Evolutionary conservation across 2,888 invertebrate genomes (phyloP), one percentile per base, ranked within the genome.

Genomic region (Eupithecia vulgata): DNA sequence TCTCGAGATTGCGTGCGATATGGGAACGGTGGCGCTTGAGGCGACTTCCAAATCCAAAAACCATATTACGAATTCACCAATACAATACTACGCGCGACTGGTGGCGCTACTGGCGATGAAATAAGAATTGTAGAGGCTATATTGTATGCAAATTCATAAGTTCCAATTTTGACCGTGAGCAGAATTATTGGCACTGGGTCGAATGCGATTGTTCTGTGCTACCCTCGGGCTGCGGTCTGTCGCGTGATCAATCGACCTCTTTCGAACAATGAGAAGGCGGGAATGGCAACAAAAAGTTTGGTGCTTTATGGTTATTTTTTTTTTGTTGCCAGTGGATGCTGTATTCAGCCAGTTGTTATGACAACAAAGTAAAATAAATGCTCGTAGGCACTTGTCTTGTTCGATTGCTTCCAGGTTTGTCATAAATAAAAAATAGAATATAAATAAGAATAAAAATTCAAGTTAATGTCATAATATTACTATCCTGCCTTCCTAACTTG

Each of bases 1-100:
- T 72, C 64, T 66, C 77, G 76, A 78, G 81, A 85, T 91, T 83
- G 90, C 92, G 91, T 92, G 92, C 91, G 80, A 87, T 93, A 93
- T 93, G 92, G 88, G 87, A 79, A 79, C 81, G 73, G 82, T 78
- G 81, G 79, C 80, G 86, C 90, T 82, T 72, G 82, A 71, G 87
- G 91, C 89, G 75, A 76, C 88, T 90, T 88, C 91, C 90, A 90
- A 89, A 89, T 88, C 87, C 86, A 85, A 84, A 85, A 78, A 74
- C 76, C 74, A 74, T 73, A 74, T 74, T 80, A 72, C 75, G 75
- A 78, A 78, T 79, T 78, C 25, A 25, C 35, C 34, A 64, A 64
- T 35, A 64, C 35, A 21, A 64, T 62, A 10, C 57, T 25, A 57
- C 57, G 12, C 13, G 57, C 62, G 17, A n/a, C 10, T 17, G 34